Evolutionary conservation across 1,140 invertebrate genomes (phyloP).

Genomic region (Nasonia giraulti): DNA sequence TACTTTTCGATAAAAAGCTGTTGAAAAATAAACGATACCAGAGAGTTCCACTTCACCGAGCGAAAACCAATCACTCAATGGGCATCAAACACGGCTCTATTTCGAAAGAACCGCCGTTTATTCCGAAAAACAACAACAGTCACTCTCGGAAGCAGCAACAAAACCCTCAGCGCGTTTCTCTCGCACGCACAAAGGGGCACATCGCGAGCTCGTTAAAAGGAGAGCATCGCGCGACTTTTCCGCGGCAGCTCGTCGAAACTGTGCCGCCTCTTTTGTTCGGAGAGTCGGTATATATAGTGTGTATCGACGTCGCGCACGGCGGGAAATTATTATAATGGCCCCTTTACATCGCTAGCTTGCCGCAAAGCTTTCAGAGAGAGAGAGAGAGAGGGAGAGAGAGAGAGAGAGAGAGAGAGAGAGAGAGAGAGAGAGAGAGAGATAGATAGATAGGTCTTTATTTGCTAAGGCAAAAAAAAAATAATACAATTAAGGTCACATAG

Average conservation of each 20-base stretch:
- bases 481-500: no score
- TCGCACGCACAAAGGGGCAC: background rate
- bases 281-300: background rate
- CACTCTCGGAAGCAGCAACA: background rate
- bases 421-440: background rate
- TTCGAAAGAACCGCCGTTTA: background rate
- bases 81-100: background rate
- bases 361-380: background rate
- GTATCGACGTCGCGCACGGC: background rate
- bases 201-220: background rate
- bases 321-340: conserved; percentile 6
- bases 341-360: background rate
- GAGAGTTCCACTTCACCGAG: no score
- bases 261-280: background rate
- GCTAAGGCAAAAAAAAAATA: no score
- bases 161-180: background rate
- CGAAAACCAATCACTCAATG: background rate
- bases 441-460: no score
- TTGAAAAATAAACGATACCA: no score
- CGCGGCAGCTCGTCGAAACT: background rate
- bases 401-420: background rate
- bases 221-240: conserved; percentile 3
- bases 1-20: no score
- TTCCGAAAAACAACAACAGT: background rate
- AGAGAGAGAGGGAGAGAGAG: background rate